phyloP scores from a whole-genome alignment of 2,888 invertebrate genomes.

The Drepanosiphum platanoidis region DNA sequence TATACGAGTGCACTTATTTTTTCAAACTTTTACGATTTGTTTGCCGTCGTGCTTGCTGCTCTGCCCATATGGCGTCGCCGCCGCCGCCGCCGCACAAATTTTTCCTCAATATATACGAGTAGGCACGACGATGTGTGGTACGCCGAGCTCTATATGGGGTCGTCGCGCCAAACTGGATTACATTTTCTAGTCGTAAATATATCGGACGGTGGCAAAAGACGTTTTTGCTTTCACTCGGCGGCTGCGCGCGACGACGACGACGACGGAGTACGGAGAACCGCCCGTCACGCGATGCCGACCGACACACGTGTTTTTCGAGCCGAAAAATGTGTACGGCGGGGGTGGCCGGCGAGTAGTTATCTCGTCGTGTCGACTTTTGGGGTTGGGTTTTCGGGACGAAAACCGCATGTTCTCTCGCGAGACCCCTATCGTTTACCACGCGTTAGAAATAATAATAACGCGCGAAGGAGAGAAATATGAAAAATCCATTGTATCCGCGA shows the following conservation, averaged over 20 bases:
- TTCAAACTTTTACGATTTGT: too few species aligned
- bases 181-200: constrained; percentile 40
- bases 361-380: neutral
- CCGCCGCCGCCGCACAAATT: too few species aligned
- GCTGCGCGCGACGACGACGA: neutral
- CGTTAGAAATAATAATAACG: neutral
- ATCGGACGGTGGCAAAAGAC: neutral
- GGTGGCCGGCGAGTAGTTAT: neutral
- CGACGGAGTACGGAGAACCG: neutral
- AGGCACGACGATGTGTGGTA: too few species aligned
- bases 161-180: constrained; percentile 21
- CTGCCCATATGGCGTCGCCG: too few species aligned
- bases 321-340: neutral
- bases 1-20: too few species aligned
- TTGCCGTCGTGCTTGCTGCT: too few species aligned
- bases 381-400: constrained; percentile 6
- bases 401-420: neutral
- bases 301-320: neutral
- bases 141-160: too few species aligned
- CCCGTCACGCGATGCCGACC: too few species aligned
- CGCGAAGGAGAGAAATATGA: neutral
- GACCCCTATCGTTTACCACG: neutral
- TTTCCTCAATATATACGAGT: too few species aligned
- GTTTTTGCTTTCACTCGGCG: constrained; percentile 32
- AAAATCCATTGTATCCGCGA: constrained; percentile 8